Base-by-base conservation (phyloP, 2,888 invertebrate species). In the Bursaphelenchus okinawaensis region DNA sequence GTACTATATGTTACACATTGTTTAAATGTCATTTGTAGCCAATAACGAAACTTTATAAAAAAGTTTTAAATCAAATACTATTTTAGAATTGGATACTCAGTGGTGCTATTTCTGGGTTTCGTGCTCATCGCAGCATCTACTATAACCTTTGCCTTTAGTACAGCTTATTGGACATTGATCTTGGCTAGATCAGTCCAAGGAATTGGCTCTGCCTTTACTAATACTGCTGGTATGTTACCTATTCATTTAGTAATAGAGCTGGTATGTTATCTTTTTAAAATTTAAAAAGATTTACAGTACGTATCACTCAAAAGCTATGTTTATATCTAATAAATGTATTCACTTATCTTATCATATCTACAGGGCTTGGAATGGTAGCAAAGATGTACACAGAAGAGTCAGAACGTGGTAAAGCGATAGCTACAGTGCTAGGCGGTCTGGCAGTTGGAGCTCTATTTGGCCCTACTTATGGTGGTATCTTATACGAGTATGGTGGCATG, bases 31-130 rank as follows among this genome's bases (percentile, higher is more conserved):
- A n/a, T n/a, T n/a, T n/a, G n/a, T n/a, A n/a, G n/a, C n/a, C n/a
- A n/a, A n/a, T n/a, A n/a, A n/a, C n/a, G n/a, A n/a, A n/a, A n/a
- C n/a, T n/a, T n/a, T n/a, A n/a, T n/a, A n/a, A n/a, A n/a, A n/a
- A n/a, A n/a, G 20, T 7, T 7, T 60, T 60, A 9, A 62, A 62
- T n/a, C 20, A 62, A 8, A 60, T 19, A 62, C 9, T 62, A n/a
- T 7, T 88, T 29, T 87, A 96, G 98, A 84, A 94, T 99, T 83
- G 98, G 98, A 76, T 98, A 98, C 87, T 96, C 94, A 83, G 89
- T 98, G 63, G 98, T 98, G n/a, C 96, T 99, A 95, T 98, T 98
- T 83, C 89, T 91, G 22, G 98, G 98, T 8, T 98, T 99, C 84
- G 88, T 94, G 69, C 90, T 99, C 69, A 95, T 99, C 95, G 98